Evolutionary conservation across 2,888 invertebrate species (phyloP).

Genomic region (Acanthosepion pharaonis): DNA sequence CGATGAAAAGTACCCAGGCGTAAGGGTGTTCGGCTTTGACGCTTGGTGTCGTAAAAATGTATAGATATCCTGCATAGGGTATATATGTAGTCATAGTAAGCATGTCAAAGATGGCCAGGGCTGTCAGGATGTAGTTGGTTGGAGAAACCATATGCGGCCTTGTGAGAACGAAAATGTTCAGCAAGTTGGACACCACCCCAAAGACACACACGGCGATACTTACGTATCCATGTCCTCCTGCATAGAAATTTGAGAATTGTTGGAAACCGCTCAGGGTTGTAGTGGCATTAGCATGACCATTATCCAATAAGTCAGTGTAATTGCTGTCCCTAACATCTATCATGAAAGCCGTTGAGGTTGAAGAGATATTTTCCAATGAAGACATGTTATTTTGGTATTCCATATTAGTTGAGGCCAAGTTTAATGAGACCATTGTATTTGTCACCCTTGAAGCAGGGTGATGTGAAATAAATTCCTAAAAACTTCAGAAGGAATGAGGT

Average conservation of each 20-base stretch:
- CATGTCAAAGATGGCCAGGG: constrained; percentile 89
- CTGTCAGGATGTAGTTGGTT: constrained; percentile 91
- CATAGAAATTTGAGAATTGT: constrained; percentile 55
- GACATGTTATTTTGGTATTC: not conserved
- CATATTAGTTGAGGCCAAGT: constrained; percentile 1
- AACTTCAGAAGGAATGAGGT: not conserved
- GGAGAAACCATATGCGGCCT: constrained; percentile 92
- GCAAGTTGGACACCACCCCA: constrained; percentile 90
- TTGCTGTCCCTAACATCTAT: not conserved
- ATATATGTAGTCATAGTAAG: constrained; percentile 93
- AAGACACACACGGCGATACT: constrained; percentile 90
- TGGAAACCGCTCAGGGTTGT: not conserved
- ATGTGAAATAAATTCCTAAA: not conserved
- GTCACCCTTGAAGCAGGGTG: not conserved
- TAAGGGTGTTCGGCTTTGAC: constrained; percentile 59
- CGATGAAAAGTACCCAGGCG: constrained; percentile 72
- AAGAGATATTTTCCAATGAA: not conserved
- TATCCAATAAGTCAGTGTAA: too few species aligned
- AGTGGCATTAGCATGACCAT: too few species aligned
- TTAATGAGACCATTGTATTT: not conserved
- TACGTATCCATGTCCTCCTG: constrained; percentile 85
- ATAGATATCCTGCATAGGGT: constrained; percentile 75
- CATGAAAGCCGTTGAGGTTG: not conserved
- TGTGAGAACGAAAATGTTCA: constrained; percentile 90
- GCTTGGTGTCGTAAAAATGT: constrained; percentile 61